phyloP scores from a whole-genome alignment of 1,140 invertebrate genomes.

The Cydia fagiglandana region DNA sequence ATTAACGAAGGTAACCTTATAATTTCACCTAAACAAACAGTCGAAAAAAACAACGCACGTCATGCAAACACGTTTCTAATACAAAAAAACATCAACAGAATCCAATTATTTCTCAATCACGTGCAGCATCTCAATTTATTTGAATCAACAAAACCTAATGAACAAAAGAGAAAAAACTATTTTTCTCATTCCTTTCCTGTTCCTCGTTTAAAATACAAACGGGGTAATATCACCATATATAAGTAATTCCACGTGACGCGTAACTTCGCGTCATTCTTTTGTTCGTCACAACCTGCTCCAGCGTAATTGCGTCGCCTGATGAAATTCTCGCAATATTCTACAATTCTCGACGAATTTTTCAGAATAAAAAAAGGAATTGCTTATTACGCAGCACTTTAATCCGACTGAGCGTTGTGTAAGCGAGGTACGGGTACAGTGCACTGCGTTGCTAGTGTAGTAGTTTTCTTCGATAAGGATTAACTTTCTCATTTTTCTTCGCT shows the following conservation, averaged over 20 bases:
- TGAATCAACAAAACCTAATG: not conserved
- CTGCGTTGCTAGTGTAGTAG: not conserved
- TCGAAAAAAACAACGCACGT: not conserved
- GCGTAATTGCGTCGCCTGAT: conserved; percentile 29
- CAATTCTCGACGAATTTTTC: conserved; percentile 23
- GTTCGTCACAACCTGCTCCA: conserved; percentile 16
- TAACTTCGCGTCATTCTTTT: conserved; percentile 24
- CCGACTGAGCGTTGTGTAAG: conserved; percentile 1
- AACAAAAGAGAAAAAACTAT: too few species aligned
- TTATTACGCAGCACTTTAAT: conserved; percentile 31
- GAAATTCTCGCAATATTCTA: conserved; percentile 28
- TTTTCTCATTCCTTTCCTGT: too few species aligned
- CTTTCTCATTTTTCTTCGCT: not conserved
- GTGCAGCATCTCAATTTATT: not conserved
- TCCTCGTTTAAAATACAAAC: too few species aligned
- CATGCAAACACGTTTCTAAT: not conserved
- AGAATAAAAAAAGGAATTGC: conserved; percentile 27
- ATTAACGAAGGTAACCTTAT: too few species aligned
- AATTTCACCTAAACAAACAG: not conserved
- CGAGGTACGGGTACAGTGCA: not conserved
- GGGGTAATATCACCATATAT: not conserved
- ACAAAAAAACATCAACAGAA: not conserved
- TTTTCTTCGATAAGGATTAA: conserved; percentile 7
- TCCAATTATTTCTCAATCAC: not conserved
- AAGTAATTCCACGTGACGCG: conserved; percentile 16